phyloP scores from a whole-genome alignment of 2,113 vertebrate genomes.

The Podarcis cretensis region DNA sequence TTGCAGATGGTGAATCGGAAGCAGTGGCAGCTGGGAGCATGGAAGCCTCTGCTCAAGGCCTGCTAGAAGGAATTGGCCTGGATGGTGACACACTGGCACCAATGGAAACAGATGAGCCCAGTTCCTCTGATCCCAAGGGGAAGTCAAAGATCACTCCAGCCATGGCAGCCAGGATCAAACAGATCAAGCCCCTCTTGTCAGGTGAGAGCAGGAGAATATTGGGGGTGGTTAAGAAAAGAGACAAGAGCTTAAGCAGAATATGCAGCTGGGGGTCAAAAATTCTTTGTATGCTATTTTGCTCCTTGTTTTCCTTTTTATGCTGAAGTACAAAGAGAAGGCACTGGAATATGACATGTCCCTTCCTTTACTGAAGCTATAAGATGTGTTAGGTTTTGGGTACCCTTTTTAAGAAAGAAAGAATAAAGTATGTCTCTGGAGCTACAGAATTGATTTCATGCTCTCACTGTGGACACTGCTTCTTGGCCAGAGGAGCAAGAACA shows the following conservation, averaged over 20 bases:
- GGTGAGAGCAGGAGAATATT: constrained; percentile 71
- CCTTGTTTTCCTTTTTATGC: background rate
- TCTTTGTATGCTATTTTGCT: background rate
- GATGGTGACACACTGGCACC: constrained; percentile 91
- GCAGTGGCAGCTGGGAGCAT: constrained; percentile 70
- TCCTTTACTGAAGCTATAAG: background rate
- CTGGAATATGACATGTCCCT: background rate
- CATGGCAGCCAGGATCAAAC: constrained; percentile 94
- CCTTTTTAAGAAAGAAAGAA: background rate
- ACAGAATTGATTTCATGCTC: no score
- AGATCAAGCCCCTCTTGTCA: constrained; percentile 92
- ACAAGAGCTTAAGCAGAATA: background rate
- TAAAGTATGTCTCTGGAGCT: no score
- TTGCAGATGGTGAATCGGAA: constrained; percentile 81
- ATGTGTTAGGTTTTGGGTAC: background rate
- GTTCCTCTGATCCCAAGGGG: constrained; percentile 85
- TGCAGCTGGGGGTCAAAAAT: background rate
- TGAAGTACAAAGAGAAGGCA: background rate
- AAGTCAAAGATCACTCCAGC: constrained; percentile 94
- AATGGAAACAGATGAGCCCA: constrained; percentile 94
- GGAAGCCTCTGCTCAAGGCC: constrained; percentile 86
- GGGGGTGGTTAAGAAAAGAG: background rate
- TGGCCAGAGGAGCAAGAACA: no score
- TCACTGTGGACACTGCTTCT: no score
- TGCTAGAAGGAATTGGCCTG: constrained; percentile 91